Base-by-base conservation (phyloP, 2,888 invertebrate species). In the Lamellibrachia columna region DNA sequence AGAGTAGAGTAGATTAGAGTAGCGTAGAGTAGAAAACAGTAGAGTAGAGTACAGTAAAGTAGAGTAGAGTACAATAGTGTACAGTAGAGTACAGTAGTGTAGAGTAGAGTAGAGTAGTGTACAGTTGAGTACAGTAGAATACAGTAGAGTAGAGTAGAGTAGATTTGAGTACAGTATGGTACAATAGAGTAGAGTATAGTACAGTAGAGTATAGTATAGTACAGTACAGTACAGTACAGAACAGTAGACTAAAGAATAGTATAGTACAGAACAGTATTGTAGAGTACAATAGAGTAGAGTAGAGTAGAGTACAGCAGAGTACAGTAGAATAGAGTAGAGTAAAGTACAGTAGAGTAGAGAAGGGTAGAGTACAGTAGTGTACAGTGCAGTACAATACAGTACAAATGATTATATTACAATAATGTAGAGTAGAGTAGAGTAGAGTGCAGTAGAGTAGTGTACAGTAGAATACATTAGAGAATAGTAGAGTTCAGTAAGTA, bases 231-330 rank as follows among this genome's bases (percentile, higher is more conserved):
- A 91, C 91, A 40, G 91, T 40, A 91, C 91, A 40, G 91, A 7
- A 91, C 91, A 40, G 91, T 40, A 91, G 9, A 40, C 9, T 40
- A 91, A 7, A 40, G 91, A 7, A 91, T 40, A 40, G 91, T 40
- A 91, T 40, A 40, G 91, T 40, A 91, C 91, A 40, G 91, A 90
- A 92, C 90, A 93, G 93, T 92, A 92, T 40, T 92, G 93, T 75
- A 92, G 90, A 93, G 91, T 93, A 93, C 91, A 92, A 53, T 91
- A 93, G 55, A 92, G 90, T 93, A 93, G 90, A 93, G 91, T 93
- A 92, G 58, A 92, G 93, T 90, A 92, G 75, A 91, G 92, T 91
- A 92, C 91, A 90, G 92, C 90, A 60, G 22, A 90, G 90, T 53
- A 90, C 92, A 92, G 90, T 91, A 92, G 90, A 92, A 93, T 91